These are phyloP conservation scores for Leptura quadrifasciata DNA, from an alignment of 2,888 invertebrate species.

Conservation along the genomic window DNA sequence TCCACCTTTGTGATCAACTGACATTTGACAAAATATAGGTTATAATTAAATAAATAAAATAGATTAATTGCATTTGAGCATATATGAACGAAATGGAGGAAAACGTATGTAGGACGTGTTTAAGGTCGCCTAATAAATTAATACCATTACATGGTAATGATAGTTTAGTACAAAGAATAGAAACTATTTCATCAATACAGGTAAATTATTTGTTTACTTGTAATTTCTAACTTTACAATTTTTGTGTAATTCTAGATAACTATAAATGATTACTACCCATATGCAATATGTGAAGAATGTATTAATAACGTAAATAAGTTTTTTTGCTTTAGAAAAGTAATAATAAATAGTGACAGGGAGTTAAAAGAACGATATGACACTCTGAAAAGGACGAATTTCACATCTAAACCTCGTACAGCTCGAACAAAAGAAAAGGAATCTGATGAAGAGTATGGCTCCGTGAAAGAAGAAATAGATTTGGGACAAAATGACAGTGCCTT, in stretches of 20 bases:
- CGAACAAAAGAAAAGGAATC: constrained; percentile 44
- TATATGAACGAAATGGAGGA: constrained; percentile 52
- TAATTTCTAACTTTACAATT: constrained; percentile 18
- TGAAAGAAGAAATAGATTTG: constrained; percentile 29
- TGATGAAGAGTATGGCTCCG: constrained; percentile 19
- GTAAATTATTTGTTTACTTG: constrained; percentile 50
- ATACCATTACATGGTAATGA: constrained; percentile 52
- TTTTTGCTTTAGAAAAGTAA: constrained; percentile 64
- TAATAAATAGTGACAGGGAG: constrained; percentile 62
- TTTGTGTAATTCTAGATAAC: constrained; percentile 51
- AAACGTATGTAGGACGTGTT: constrained; percentile 62
- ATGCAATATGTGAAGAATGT: constrained; percentile 65
- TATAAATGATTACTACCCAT: constrained; percentile 57
- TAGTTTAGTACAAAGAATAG: constrained; percentile 62
- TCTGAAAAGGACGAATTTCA: constrained; percentile 50
- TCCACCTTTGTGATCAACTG: too few species aligned
- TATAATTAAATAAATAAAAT: neutral
- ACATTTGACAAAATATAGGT: neutral
- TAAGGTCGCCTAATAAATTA: constrained; percentile 55
- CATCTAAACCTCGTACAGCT: constrained; percentile 45
- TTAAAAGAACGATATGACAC: constrained; percentile 54
- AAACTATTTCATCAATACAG: constrained; percentile 62
- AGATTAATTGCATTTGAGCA: neutral
- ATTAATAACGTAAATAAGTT: constrained; percentile 62
- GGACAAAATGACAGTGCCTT: constrained; percentile 21